Evolutionary conservation across 2,797 vertebrate species (phyloP), one percentile per base, ranked within the genome.

Genomic region (Holocentrus rufus): DNA sequence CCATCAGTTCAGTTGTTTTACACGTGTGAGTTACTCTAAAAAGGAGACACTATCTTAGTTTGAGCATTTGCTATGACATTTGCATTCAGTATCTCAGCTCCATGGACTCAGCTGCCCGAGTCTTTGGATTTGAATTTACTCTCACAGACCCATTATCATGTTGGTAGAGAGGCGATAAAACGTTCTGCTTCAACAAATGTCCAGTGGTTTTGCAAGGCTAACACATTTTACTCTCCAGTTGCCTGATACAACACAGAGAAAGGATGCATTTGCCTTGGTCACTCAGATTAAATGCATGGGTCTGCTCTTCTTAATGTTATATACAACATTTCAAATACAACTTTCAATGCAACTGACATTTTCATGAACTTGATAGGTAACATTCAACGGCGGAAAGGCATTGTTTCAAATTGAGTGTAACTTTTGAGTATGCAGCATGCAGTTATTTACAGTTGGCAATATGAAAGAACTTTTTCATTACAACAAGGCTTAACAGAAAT

Each of bases 21-120:
- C 36, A 44, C 15, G 3, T 15, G 7, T 11, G 7, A 11, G 39
- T 42, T 11, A 14, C 10, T 42, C 8, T 7, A 34, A 10, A 25
- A 42, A 18, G 2, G 18, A 5, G 15, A 6, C 31, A 5, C 1
- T 3, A 3, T 65, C 65, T 31, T 17, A 20, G 1, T 46, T 44
- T 44, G 20, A 18, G 20, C 65, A 14, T 65, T 59, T 59, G 34
- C 17, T 36, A 0, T 65, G 34, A 17, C 17, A 73, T 89, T 90
- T 89, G 63, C 83, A 79, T 88, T 53, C 7, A n/a, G 27, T 79
- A 76, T 86, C 80, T 78, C 49, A 49, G 18, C 42, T 69, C 57
- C 9, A 25, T 34, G 36, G 0, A 47, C 75, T 47, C 31, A 74
- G 30, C 66, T 50, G 50, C 4, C 60, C 42, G 2, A 27, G 1